phyloP scores from a whole-genome alignment of 2,797 vertebrate genomes.

The Astyanax mexicanus region DNA sequence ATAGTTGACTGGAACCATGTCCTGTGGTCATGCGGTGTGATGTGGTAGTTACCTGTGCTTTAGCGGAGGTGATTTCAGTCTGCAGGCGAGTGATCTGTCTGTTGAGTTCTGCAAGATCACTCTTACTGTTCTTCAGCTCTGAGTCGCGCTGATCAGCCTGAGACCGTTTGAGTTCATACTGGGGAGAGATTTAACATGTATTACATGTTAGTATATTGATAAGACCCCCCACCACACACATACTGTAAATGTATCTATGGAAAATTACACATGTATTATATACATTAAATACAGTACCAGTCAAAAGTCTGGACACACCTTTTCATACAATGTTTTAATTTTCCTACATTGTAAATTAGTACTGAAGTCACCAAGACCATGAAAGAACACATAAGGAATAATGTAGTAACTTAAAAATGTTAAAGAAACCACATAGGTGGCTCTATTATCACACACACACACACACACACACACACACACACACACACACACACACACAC shows the following conservation, averaged over 20 bases:
- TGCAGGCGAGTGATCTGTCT: constrained; percentile 66
- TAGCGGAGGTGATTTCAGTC: constrained; percentile 63
- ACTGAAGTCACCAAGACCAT: too few species aligned
- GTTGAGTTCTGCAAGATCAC: constrained; percentile 70
- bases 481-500: background rate
- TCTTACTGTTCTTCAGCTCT: constrained; percentile 64
- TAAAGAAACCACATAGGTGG: too few species aligned
- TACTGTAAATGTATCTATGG: too few species aligned
- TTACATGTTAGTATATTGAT: background rate
- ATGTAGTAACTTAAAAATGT: too few species aligned
- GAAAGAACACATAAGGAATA: too few species aligned
- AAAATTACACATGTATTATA: background rate
- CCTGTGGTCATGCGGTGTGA: too few species aligned
- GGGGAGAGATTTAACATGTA: constrained; percentile 13
- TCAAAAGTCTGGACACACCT: too few species aligned
- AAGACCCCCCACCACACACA: background rate
- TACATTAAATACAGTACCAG: too few species aligned
- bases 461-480: background rate
- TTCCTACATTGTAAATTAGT: too few species aligned
- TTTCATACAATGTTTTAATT: too few species aligned
- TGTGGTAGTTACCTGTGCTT: constrained; percentile 66
- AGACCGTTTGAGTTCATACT: constrained; percentile 70
- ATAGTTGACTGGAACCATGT: too few species aligned
- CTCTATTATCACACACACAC: too few species aligned
- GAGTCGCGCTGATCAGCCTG: constrained; percentile 61